Evolutionary conservation across 2,797 vertebrate species (phyloP).

Genomic region (Mus spretus): DNA sequence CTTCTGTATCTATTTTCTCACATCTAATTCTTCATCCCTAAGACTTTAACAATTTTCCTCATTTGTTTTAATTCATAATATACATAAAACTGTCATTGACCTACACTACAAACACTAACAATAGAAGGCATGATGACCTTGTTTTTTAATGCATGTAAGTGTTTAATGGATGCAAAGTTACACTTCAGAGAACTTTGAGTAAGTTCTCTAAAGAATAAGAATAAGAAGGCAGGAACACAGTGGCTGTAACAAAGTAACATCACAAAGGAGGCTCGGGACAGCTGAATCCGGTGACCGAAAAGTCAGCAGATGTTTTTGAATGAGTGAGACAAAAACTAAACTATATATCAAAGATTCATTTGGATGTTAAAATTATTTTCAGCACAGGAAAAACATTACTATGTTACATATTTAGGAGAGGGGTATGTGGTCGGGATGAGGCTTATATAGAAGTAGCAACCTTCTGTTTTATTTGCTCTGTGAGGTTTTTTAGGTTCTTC

Average conservation of each 20-base stretch:
- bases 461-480: background rate
- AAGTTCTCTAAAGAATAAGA: no score
- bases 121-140: background rate
- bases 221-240: no score
- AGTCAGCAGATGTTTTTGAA: background rate
- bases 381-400: background rate
- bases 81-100: background rate
- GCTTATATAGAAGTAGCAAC: background rate
- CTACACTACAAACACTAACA: background rate
- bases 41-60: background rate
- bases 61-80: background rate
- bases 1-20: background rate
- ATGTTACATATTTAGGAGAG: background rate
- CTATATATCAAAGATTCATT: background rate
- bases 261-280: background rate
- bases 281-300: background rate
- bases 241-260: background rate
- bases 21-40: background rate
- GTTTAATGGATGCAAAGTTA: background rate
- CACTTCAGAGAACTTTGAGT: background rate
- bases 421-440: background rate
- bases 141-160: background rate
- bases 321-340: background rate
- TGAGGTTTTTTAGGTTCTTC: constrained; percentile 23
- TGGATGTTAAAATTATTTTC: background rate